A percentile compares a stretch with the other conserved stretches of the same genome.
phyloP scores from a whole-genome alignment of 2,888 invertebrate genomes.

The Drosophila yooni region DNA sequence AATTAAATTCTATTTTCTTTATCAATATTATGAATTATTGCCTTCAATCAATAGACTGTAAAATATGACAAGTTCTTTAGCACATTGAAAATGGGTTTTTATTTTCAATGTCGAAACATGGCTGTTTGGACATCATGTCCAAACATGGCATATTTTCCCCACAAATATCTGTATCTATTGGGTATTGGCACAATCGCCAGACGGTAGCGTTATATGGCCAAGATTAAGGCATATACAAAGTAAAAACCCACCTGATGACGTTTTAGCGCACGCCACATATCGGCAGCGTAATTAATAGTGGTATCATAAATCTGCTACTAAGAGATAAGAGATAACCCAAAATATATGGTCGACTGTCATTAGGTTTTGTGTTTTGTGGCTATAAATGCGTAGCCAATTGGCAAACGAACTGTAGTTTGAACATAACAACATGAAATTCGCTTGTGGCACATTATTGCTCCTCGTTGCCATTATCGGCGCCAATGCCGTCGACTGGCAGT shows the following conservation, averaged over 20 bases:
- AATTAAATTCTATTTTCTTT: background rate
- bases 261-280: constrained; percentile 6
- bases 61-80: constrained; percentile 15
- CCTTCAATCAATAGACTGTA: background rate
- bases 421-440: constrained; percentile 59
- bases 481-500: constrained; percentile 63
- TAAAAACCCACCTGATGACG: constrained; percentile 10
- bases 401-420: constrained; percentile 36
- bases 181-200: constrained; percentile 7
- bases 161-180: background rate
- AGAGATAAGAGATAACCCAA: constrained; percentile 43
- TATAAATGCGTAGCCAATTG: constrained; percentile 52
- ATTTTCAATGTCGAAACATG: too few species aligned
- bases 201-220: background rate
- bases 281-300: background rate
- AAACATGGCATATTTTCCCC: constrained; percentile 14
- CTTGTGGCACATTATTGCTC: constrained; percentile 53
- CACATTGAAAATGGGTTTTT: background rate
- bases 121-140: background rate
- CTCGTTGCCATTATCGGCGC: constrained; percentile 51
- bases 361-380: background rate
- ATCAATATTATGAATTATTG: background rate
- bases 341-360: constrained; percentile 41
- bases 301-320: constrained; percentile 37
- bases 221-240: constrained; percentile 1